These are phyloP conservation scores for Numenius arquata DNA, from an alignment of 2,113 vertebrate species.

Conservation along the genomic window DNA sequence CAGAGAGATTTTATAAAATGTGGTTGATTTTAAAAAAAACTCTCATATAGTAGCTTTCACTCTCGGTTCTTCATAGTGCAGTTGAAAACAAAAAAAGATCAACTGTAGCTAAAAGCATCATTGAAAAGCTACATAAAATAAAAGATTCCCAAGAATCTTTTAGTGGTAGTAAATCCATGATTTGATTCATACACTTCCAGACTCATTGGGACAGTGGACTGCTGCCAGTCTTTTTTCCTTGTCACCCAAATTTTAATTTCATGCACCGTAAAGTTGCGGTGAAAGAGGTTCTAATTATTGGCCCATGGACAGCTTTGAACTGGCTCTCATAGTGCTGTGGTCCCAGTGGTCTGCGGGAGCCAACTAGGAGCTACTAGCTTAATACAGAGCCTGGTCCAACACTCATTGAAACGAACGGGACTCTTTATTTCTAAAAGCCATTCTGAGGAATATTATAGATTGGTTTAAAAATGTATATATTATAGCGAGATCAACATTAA, in stretches of 20 bases:
- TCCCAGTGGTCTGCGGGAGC: neutral
- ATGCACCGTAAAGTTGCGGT: neutral
- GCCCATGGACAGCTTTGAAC: neutral
- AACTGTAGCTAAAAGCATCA: neutral
- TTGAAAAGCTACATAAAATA: neutral
- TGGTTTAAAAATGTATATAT: neutral
- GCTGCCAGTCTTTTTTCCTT: neutral
- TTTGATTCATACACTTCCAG: neutral
- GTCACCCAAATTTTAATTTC: neutral
- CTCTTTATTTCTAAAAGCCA: neutral
- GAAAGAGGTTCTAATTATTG: neutral
- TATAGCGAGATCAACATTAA: neutral
- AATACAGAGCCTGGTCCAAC: neutral
- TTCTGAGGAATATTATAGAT: neutral
- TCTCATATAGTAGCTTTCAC: neutral
- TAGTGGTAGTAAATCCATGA: neutral
- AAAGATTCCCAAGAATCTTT: neutral
- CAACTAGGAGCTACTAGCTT: neutral
- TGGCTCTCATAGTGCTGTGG: rapidly evolving
- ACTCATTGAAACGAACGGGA: neutral
- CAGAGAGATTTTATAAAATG: neutral
- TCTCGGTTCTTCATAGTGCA: neutral
- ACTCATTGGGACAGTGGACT: neutral
- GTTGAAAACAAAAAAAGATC: neutral
- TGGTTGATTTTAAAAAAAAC: neutral